Evolutionary conservation across 2,888 invertebrate genomes (phyloP), one percentile per base, ranked within the genome.

Genomic region (Schizaphis graminum): DNA sequence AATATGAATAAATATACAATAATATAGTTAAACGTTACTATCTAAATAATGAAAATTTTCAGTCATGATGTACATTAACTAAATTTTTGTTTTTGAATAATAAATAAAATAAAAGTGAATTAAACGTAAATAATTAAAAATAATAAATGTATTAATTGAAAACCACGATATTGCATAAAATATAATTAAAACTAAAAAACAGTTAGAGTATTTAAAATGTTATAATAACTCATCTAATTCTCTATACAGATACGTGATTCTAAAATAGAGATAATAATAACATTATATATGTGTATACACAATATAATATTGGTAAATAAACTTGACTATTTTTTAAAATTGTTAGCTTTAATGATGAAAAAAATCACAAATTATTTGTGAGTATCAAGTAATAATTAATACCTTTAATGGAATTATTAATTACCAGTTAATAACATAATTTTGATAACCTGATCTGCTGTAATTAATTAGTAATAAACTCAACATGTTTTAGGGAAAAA

Each of bases 181-280:
- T 26, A 26, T 44, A 47, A 61, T 61, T 61, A 61, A 35, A 61
- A 67, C 44, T 53, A 67, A 89, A 67, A 44, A 21, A 61, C 24
- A 90, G 13, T 61, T 49, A 67, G 35, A 35, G 24, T 67, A 67
- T 21, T 24, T 28, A 28, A 35, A 57, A 28, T 28, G 57, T 57
- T 67, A 67, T 7, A n/a, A 89, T 4, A 41, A 44, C 44, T 61
- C 11, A 1, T 90, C 21, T 61, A 61, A n/a, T 35, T 90, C n/a
- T 11, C n/a, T 35, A 47, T n/a, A 90, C n/a, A 49, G 47, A 67
- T 67, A 61, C 44, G 44, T 89, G 57, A 61, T 47, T 89, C 89
- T 61, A 44, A 44, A n/a, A n/a, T 89, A 57, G 35, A 89, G 47
- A 56, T 89, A 88, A 88, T 8, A 56, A 53, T 11, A 35, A 88